Evolutionary conservation across 2,113 vertebrate genomes (phyloP).

Genomic region (Scophthalmus maximus): DNA sequence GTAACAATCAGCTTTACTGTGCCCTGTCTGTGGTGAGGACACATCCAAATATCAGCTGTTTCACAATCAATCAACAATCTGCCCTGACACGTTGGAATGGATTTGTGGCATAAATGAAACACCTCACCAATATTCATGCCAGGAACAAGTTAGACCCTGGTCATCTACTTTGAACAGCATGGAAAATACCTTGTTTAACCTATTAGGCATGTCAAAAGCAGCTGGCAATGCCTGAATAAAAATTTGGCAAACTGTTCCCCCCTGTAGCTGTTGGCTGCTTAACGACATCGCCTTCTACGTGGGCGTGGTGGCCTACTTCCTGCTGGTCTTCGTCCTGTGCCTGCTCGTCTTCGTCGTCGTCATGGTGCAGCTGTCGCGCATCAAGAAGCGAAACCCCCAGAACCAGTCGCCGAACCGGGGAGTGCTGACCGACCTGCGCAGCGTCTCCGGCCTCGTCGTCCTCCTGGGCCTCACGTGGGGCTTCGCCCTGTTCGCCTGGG

Average conservation of each 20-base stretch:
- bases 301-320: slow-evolving; percentile 93
- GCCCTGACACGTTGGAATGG: no score
- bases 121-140: no score
- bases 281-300: slow-evolving; percentile 89
- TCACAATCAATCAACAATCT: no score
- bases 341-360: slow-evolving; percentile 94
- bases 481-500: slow-evolving; percentile 95
- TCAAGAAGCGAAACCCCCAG: slow-evolving; percentile 94
- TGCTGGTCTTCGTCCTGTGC: slow-evolving; percentile 89
- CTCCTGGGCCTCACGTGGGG: slow-evolving; percentile 97
- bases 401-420: slow-evolving; percentile 87
- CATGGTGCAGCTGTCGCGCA: slow-evolving; percentile 91
- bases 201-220: no score
- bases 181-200: no score
- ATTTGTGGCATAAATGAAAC: no score
- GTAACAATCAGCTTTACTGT: neutral
- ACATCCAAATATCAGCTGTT: no score
- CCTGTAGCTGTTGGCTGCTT: slow-evolving; percentile 93
- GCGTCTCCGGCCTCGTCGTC: slow-evolving; percentile 88
- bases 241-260: no score
- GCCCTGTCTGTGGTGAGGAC: neutral
- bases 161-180: no score
- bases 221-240: no score
- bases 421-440: slow-evolving; percentile 87
- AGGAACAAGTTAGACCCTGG: no score